Evolutionary conservation across 2,113 vertebrate species (phyloP).

Genomic region (Psettodes erumei): DNA sequence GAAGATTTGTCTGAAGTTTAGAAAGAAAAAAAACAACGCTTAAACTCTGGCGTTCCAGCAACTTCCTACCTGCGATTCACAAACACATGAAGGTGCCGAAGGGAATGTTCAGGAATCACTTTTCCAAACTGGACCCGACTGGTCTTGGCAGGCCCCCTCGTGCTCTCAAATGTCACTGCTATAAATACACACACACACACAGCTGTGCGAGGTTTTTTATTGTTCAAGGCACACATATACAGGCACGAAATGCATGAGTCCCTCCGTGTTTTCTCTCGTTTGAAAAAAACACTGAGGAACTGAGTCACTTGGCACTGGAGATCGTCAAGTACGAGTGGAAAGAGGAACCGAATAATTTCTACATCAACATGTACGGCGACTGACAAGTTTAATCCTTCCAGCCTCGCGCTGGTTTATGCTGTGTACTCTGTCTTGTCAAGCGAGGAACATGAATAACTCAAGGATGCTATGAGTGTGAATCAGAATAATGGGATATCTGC

Average conservation of each 20-base stretch:
- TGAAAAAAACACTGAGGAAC: slow-evolving; percentile 4
- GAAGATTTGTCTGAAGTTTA: background rate
- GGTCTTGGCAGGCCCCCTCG: slow-evolving; percentile 9
- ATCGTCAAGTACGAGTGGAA: slow-evolving; percentile 16
- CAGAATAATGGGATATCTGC: slow-evolving; percentile 22
- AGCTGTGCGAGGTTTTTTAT: slow-evolving; percentile 37
- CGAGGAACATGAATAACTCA: slow-evolving; percentile 53
- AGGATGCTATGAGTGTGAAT: slow-evolving; percentile 2
- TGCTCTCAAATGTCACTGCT: slow-evolving; percentile 65
- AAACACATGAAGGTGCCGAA: slow-evolving; percentile 10
- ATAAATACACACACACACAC: slow-evolving; percentile 61
- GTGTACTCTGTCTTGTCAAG: slow-evolving; percentile 30
- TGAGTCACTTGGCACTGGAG: slow-evolving; percentile 2
- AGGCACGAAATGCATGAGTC: background rate
- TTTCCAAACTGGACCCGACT: slow-evolving; percentile 36
- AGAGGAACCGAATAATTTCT: slow-evolving; percentile 42
- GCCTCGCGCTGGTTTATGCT: background rate
- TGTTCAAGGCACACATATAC: slow-evolving; percentile 28
- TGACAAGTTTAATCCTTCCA: slow-evolving; percentile 30
- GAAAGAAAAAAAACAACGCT: background rate
- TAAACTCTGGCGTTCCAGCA: background rate
- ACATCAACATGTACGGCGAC: slow-evolving; percentile 20
- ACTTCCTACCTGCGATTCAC: background rate
- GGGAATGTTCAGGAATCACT: slow-evolving; percentile 25
- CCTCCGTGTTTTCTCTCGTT: background rate